phyloP scores from a whole-genome alignment of 1,140 invertebrate species.

The Bombus consobrinus region DNA sequence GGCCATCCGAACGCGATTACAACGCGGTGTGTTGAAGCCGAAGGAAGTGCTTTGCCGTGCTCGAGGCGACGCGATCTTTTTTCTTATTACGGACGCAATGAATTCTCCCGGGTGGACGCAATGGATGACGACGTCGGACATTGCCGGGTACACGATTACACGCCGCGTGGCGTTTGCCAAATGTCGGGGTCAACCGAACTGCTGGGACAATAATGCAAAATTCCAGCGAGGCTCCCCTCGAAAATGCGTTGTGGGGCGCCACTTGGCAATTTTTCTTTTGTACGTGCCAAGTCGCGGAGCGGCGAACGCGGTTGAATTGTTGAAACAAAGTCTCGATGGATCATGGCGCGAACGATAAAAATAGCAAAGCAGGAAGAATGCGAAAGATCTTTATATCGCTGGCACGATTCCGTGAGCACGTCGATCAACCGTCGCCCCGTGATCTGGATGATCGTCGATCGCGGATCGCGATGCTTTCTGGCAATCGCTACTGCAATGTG shows the following conservation, averaged over 20 bases:
- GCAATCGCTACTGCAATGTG: background rate
- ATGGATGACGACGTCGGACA: too few relatives aligned
- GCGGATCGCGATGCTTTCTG: background rate
- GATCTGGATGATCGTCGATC: conserved; percentile 27
- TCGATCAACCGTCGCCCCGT: conserved; percentile 39
- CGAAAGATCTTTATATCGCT: conserved; percentile 54
- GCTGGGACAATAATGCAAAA: conserved; percentile 37
- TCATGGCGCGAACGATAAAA: conserved; percentile 47
- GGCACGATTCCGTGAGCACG: conserved; percentile 53
- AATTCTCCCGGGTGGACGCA: background rate
- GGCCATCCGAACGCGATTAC: conserved; percentile 22
- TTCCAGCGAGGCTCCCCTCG: conserved; percentile 39
- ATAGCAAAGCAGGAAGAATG: conserved; percentile 52
- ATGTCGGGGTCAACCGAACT: conserved; percentile 48
- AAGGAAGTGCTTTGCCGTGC: conserved; percentile 2
- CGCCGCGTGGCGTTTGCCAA: conserved; percentile 37
- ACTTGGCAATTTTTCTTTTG: conserved; percentile 51
- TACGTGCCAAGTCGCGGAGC: conserved; percentile 58
- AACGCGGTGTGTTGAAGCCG: background rate
- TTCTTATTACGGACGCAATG: conserved; percentile 29
- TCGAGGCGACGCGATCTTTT: background rate
- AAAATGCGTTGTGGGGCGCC: too few relatives aligned
- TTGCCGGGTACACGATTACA: background rate
- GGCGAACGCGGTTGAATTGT: conserved; percentile 29
- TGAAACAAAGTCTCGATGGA: background rate